Percentiles rank a stretch among this genome's conserved stretches.
Conservation (phyloP, 1,140 invertebrate genomes). For the Trichonephila inaurata region DNA sequence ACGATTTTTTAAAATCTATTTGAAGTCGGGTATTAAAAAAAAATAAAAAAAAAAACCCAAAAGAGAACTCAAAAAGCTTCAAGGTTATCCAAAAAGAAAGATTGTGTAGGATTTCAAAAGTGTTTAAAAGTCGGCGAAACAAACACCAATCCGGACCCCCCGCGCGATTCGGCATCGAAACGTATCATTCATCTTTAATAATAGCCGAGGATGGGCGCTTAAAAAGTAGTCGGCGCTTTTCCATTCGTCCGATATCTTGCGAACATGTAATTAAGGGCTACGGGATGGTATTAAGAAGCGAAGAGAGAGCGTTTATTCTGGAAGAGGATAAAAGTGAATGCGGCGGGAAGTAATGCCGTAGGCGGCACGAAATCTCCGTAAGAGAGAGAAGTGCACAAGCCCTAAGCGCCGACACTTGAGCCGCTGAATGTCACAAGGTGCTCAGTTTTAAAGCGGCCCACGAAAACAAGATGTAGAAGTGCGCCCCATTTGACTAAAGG, state of each 20-base stretch:
- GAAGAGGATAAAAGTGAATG: constrained; percentile 53
- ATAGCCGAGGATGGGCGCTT: not conserved
- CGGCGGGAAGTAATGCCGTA: constrained; percentile 56
- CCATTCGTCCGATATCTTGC: not conserved
- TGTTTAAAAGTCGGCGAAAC: too few species aligned
- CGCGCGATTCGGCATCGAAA: not conserved
- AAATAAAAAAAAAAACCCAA: too few species aligned
- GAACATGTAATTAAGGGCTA: constrained; percentile 30
- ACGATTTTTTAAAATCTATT: too few species aligned
- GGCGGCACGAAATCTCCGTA: constrained; percentile 51
- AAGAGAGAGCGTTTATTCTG: constrained; percentile 33
- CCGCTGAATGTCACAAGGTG: constrained; percentile 44
- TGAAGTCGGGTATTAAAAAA: too few species aligned
- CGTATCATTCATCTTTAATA: constrained; percentile 23
- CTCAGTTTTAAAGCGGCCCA: constrained; percentile 65
- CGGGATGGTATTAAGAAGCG: constrained; percentile 7
- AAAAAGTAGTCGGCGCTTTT: not conserved
- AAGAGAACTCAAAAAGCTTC: too few species aligned
- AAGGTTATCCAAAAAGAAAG: too few species aligned
- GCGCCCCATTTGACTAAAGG: constrained; percentile 75
- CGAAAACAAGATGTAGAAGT: constrained; percentile 69
- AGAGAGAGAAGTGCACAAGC: constrained; percentile 33
- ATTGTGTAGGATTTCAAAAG: too few species aligned
- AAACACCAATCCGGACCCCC: too few species aligned
- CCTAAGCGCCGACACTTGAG: constrained; percentile 75